phyloP scores from a whole-genome alignment of 2,888 invertebrate species.

The Argyresthia goedartella region DNA sequence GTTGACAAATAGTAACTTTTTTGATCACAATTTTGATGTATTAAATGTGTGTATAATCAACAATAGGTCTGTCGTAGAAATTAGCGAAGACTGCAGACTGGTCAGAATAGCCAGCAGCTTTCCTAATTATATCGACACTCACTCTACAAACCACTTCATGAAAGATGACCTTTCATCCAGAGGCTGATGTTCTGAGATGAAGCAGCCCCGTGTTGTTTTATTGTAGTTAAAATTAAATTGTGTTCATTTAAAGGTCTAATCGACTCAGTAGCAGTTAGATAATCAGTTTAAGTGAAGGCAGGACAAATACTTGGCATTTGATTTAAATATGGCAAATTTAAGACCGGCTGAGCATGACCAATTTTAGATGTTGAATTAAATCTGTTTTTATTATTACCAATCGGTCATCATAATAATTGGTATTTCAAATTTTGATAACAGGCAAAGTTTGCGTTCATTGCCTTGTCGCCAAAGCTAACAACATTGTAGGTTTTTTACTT shows the following conservation, averaged over 20 bases:
- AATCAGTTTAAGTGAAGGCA: background rate
- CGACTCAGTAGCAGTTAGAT: background rate
- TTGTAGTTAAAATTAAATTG: background rate
- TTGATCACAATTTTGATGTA: no score
- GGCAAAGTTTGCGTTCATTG: no score
- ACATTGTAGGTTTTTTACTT: no score
- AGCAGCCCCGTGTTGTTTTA: background rate
- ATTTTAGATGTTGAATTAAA: conserved; percentile 2
- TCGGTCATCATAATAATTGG: no score
- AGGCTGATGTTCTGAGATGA: background rate
- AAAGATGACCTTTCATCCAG: background rate
- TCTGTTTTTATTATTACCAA: background rate
- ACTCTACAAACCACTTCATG: background rate
- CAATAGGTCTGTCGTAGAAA: background rate
- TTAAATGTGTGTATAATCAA: no score
- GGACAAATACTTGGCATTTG: background rate
- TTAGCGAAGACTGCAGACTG: background rate
- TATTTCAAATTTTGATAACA: no score
- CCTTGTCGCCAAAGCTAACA: no score
- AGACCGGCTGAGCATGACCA: conserved; percentile 1
- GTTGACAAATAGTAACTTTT: no score
- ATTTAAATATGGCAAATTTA: conserved; percentile 5
- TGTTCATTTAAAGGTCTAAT: background rate
- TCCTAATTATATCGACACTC: background rate
- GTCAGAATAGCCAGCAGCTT: background rate